phyloP scores from a whole-genome alignment of 2,797 vertebrate genomes.

The Pempheris klunzingeri region DNA sequence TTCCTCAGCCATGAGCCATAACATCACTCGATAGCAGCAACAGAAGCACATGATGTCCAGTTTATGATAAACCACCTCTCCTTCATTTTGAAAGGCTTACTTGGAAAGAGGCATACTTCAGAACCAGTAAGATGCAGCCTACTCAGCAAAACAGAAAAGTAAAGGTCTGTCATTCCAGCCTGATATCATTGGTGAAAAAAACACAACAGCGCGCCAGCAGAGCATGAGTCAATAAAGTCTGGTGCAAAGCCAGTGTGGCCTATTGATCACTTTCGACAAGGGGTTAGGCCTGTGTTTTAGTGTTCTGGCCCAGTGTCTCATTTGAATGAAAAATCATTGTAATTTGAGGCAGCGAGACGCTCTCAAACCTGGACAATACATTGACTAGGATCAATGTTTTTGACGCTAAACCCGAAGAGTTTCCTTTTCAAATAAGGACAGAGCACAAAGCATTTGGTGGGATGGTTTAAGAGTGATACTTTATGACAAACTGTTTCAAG shows the following conservation, averaged over 20 bases:
- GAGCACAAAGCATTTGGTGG: not conserved
- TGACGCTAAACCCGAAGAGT: not conserved
- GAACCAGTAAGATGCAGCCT: not conserved
- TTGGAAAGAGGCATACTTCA: conserved; percentile 7
- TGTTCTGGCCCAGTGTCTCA: not conserved
- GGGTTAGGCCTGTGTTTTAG: not conserved
- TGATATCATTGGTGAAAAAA: conserved; percentile 34
- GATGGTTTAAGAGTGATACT: not conserved
- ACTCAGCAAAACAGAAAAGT: conserved; percentile 29
- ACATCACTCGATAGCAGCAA: conserved; percentile 2
- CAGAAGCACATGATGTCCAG: conserved; percentile 13
- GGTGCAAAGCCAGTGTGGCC: conserved; percentile 28
- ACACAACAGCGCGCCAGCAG: conserved; percentile 40
- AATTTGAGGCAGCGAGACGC: not conserved
- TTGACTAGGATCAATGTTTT: not conserved
- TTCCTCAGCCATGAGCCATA: conserved; percentile 13
- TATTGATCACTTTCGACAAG: conserved; percentile 57
- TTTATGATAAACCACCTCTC: conserved; percentile 13
- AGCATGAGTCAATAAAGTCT: conserved; percentile 56
- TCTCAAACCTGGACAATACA: not conserved
- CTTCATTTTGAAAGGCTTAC: conserved; percentile 24
- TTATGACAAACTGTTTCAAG: conserved; percentile 2
- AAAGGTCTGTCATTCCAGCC: conserved; percentile 20
- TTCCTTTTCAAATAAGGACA: conserved; percentile 1
- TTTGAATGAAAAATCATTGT: conserved; percentile 14